Conservation (phyloP, 2,888 invertebrate species). For the Brachylomia viminalis region DNA sequence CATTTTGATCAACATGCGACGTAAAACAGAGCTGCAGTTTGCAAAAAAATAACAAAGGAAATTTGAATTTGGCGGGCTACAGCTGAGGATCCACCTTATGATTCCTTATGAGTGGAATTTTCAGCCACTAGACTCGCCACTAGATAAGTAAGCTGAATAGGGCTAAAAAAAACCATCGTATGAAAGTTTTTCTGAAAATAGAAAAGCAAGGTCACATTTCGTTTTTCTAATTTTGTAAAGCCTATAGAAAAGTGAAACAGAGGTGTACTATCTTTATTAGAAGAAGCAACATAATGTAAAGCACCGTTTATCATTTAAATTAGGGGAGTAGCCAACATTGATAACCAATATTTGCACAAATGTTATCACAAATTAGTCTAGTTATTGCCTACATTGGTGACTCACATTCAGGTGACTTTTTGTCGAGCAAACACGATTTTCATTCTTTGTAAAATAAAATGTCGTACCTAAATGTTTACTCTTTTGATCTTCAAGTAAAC, state of each 20-base stretch:
- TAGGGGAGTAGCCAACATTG: not conserved
- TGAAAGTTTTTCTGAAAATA: not conserved
- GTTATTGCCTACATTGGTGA: conserved; percentile 2
- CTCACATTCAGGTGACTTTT: conserved; percentile 43
- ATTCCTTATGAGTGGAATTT: not conserved
- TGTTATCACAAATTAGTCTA: conserved; percentile 15
- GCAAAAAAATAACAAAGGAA: too few relatives aligned
- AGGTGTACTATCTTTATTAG: not conserved
- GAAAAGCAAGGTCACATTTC: not conserved
- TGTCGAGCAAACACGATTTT: conserved; percentile 23
- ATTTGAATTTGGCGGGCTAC: too few relatives aligned
- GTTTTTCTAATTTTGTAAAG: not conserved
- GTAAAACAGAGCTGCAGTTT: too few relatives aligned
- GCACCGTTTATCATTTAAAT: not conserved
- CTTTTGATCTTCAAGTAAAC: conserved; percentile 26
- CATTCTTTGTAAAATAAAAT: conserved; percentile 17
- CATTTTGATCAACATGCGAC: too few relatives aligned
- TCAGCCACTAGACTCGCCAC: not conserved
- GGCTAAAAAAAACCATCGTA: not conserved
- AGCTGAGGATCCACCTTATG: too few relatives aligned
- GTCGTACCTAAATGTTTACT: conserved; percentile 28
- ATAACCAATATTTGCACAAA: conserved; percentile 26
- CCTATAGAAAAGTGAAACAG: not conserved
- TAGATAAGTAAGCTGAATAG: not conserved
- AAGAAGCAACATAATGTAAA: not conserved